Evolutionary conservation across 1,140 invertebrate genomes (phyloP).

Genomic region (Leptinotarsa lineolata): DNA sequence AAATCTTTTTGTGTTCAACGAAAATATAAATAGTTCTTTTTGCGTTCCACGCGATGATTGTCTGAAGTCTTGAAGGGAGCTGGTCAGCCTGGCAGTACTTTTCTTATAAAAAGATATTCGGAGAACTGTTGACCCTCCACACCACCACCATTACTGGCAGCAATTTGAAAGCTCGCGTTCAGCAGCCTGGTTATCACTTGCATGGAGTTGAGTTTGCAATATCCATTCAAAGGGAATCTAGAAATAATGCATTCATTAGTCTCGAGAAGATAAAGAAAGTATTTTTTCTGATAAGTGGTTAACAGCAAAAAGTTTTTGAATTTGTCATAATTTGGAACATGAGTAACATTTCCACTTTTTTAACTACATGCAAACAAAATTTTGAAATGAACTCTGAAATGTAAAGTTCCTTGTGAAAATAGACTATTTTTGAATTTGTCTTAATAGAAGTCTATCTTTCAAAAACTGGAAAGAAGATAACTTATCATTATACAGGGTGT

Average conservation of each 20-base stretch:
- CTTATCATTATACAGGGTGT: too few relatives aligned
- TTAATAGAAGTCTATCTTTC: too few relatives aligned
- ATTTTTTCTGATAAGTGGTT: too few relatives aligned
- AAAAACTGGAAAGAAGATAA: too few relatives aligned
- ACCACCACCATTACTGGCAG: slow-evolving; percentile 84
- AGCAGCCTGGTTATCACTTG: slow-evolving; percentile 86
- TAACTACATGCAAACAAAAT: too few relatives aligned
- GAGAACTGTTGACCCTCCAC: slow-evolving; percentile 92
- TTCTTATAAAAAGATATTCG: slow-evolving; percentile 85
- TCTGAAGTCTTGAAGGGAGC: slow-evolving; percentile 16
- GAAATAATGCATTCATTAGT: not conserved
- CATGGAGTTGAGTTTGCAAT: slow-evolving; percentile 89
- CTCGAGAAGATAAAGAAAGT: too few relatives aligned
- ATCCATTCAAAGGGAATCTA: slow-evolving; percentile 86
- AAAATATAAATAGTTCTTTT: slow-evolving; percentile 30
- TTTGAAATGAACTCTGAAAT: too few relatives aligned
- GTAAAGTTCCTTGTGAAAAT: too few relatives aligned
- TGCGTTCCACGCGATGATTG: slow-evolving; percentile 32
- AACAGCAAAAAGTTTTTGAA: too few relatives aligned
- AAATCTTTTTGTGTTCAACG: slow-evolving; percentile 27
- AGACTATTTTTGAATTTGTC: too few relatives aligned
- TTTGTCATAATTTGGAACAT: too few relatives aligned
- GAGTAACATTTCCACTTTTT: too few relatives aligned
- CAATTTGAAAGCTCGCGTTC: slow-evolving; percentile 81
- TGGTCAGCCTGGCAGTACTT: slow-evolving; percentile 57